A percentile compares a stretch with the other conserved stretches of the same genome.
Conservation (phyloP, 2,888 invertebrate genomes). For the Gonocerus acuteangulatus region DNA sequence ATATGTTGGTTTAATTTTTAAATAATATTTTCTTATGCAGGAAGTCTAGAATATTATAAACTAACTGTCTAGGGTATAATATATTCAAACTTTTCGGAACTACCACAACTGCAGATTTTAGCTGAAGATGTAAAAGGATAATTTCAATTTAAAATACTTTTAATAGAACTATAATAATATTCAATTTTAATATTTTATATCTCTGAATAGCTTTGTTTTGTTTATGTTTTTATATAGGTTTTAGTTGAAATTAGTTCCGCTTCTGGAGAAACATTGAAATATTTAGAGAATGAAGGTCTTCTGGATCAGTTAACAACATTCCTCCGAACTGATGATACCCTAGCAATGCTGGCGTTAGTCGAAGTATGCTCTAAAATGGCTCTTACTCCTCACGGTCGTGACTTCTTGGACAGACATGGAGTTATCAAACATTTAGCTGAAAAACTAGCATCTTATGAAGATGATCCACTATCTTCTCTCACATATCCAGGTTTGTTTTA, state of each 20-base stretch:
- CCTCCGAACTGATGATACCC: constrained; percentile 61
- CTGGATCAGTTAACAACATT: constrained; percentile 59
- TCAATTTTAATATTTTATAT: too few species aligned
- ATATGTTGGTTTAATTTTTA: too few species aligned
- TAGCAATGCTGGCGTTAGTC: constrained; percentile 66
- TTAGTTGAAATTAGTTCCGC: constrained; percentile 56
- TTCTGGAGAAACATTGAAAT: constrained; percentile 53
- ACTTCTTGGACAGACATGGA: constrained; percentile 60
- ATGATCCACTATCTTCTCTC: constrained; percentile 55
- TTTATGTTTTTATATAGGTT: constrained; percentile 48
- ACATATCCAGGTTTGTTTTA: constrained; percentile 59
- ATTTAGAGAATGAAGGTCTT: constrained; percentile 55
- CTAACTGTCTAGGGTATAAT: too few species aligned
- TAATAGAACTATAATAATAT: too few species aligned
- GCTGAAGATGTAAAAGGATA: too few species aligned
- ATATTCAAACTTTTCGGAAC: too few species aligned
- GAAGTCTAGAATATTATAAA: too few species aligned
- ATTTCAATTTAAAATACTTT: too few species aligned
- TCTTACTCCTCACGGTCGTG: constrained; percentile 50
- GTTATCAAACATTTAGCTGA: constrained; percentile 56
- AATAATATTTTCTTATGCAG: too few species aligned
- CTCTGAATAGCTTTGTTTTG: too few species aligned
- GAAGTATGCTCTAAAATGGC: constrained; percentile 28
- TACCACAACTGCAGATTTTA: too few species aligned
- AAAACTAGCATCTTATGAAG: constrained; percentile 52